Evolutionary conservation across 2,113 vertebrate genomes (phyloP), one percentile per base, ranked within the genome.

Genomic region (Ageneiosus marmoratus): DNA sequence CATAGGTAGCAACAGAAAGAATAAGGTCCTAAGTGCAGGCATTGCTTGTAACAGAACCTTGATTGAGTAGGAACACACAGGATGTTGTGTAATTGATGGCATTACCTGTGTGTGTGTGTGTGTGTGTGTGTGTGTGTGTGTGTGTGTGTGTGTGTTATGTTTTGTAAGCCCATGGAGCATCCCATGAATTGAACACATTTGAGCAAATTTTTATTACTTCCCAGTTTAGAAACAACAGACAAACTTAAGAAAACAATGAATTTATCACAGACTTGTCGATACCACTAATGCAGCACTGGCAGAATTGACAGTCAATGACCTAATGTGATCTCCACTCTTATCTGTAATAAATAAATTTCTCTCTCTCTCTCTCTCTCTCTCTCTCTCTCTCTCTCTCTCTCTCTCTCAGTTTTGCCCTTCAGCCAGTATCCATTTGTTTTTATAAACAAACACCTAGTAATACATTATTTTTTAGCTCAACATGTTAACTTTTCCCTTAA

Each of bases 231-330:
- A 86, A 85, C 75, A 83, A 84, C 85, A 87, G 91, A 91, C 89
- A 89, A 91, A 92, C 88, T 87, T 88, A 78, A 87, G 84, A 85
- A 93, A 91, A 89, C 84, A 88, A 94, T 86, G 85, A 90, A 91
- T 94, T 92, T 88, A 93, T 94, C 92, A 89, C 89, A 79, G 41
- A 34, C 87, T 85, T 92, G 90, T 94, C 91, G 84, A 92, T 94
- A 93, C 62, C 50, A 88, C 87, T 93, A 93, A 94, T 90, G 91
- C 94, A 94, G 91, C 90, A 88, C 87, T 89, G 83, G 82, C 83
- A 91, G 88, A 91, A 92, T 91, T 87, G 93, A 90, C 93, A 90
- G 89, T 86, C 84, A 87, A 85, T 56, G 63, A 93, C 92, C 91
- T 80, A 84, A 46, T 76, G 27, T 48, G 15, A 62, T 82, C 41